A percentile compares a stretch with the other conserved stretches of the same genome.
phyloP scores from a whole-genome alignment of 2,113 vertebrate genomes.

The Sphaerodactylus townsendi region DNA sequence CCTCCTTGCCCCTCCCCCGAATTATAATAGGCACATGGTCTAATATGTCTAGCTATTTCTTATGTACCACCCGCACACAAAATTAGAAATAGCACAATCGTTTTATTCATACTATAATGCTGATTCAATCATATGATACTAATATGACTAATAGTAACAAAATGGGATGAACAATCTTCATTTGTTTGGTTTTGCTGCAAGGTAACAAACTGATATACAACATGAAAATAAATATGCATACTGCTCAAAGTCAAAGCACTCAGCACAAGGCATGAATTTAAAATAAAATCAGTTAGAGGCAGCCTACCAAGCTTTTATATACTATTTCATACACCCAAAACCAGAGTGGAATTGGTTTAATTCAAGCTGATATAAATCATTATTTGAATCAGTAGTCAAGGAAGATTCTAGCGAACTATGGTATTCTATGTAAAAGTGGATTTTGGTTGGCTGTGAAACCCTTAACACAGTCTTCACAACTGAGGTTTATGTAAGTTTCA shows the following conservation, averaged over 20 bases:
- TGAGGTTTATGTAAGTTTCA: too few species aligned
- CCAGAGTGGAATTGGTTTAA: too few species aligned
- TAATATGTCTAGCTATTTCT: neutral
- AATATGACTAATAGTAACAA: conserved; percentile 48
- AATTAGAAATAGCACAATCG: neutral
- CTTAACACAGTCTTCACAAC: too few species aligned
- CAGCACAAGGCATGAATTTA: conserved; percentile 32
- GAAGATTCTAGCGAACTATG: too few species aligned
- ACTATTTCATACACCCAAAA: neutral
- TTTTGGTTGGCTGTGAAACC: too few species aligned
- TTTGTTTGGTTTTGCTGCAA: conserved; percentile 7
- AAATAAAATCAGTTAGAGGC: neutral
- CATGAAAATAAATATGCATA: neutral
- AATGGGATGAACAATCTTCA: conserved; percentile 52
- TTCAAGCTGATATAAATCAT: too few species aligned
- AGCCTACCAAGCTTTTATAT: neutral
- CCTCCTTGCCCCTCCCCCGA: neutral
- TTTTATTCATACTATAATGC: conserved; percentile 50
- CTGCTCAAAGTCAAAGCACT: conserved; percentile 25
- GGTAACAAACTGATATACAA: conserved; percentile 41
- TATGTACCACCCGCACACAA: neutral
- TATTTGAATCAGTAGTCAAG: too few species aligned
- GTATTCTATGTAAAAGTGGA: too few species aligned
- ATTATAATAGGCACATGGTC: conserved; percentile 19
- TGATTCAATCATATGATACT: conserved; percentile 61